Conservation (phyloP, 1,140 invertebrate genomes). For the Drosophila simulans region DNA sequence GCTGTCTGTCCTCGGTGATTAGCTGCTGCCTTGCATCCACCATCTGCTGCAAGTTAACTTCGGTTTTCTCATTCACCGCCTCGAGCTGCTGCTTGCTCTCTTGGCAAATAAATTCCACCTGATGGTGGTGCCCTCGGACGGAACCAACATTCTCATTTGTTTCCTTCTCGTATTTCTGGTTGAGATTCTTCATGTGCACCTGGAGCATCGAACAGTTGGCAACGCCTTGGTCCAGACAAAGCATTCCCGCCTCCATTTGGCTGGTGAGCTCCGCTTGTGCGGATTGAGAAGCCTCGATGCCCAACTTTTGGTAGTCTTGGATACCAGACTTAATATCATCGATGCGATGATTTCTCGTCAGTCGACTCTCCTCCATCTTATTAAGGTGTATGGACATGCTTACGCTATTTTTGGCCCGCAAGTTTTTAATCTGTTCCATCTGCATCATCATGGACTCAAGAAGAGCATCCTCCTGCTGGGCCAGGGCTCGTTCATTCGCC, state of each 20-base stretch:
- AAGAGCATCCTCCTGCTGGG: conserved; percentile 51
- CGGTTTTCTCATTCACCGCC: conserved; percentile 23
- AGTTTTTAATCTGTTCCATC: conserved; percentile 56
- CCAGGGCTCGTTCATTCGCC: conserved; percentile 50
- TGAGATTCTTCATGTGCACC: conserved; percentile 57
- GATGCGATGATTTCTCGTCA: conserved; percentile 18
- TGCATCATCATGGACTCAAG: conserved; percentile 56
- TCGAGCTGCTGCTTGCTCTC: conserved; percentile 28
- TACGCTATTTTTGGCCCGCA: conserved; percentile 44
- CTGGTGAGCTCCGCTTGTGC: conserved; percentile 43
- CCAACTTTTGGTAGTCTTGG: conserved; percentile 33
- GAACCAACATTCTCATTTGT: conserved; percentile 27
- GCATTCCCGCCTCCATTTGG: conserved; percentile 46
- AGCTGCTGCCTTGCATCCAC: conserved; percentile 27
- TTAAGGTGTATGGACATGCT: conserved; percentile 45
- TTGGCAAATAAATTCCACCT: conserved; percentile 22
- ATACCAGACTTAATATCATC: conserved; percentile 38
- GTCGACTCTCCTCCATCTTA: conserved; percentile 46
- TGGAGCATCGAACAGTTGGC: conserved; percentile 64
- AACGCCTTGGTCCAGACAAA: conserved; percentile 52
- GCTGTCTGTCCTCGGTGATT: conserved; percentile 34
- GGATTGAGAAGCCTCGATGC: conserved; percentile 12
- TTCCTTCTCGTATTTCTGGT: conserved; percentile 36
- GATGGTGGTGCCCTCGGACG: conserved; percentile 28
- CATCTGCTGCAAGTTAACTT: conserved; percentile 12